A percentile compares a stretch with the other conserved stretches of the same genome.
phyloP scores from a whole-genome alignment of 2,113 vertebrate species.

The Mugil cephalus region DNA sequence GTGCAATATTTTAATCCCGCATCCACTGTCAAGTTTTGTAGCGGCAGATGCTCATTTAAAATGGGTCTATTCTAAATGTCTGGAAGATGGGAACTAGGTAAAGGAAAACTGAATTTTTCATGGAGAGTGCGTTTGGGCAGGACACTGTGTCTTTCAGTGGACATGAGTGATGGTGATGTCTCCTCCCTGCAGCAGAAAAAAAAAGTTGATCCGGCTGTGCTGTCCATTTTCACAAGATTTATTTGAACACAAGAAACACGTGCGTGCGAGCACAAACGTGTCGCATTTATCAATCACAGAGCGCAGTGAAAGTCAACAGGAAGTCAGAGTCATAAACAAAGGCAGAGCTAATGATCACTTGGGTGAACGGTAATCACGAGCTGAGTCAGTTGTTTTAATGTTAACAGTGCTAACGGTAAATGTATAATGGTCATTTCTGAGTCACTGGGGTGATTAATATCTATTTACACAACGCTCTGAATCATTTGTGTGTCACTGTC shows the following conservation, averaged over 20 bases:
- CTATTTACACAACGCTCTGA: neutral
- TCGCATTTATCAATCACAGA: neutral
- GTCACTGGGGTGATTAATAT: conserved; percentile 5
- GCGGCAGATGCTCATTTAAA: neutral
- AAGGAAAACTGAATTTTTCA: conserved; percentile 23
- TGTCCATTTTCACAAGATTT: conserved; percentile 29
- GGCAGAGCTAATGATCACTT: neutral
- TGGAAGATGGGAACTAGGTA: conserved; percentile 16
- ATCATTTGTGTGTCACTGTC: neutral
- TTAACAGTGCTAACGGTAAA: conserved; percentile 3
- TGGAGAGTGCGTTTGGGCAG: conserved; percentile 17
- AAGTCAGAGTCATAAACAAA: neutral
- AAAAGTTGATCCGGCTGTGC: conserved; percentile 1
- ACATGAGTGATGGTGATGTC: conserved; percentile 45
- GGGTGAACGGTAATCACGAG: neutral
- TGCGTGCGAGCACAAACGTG: neutral
- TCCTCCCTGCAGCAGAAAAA: conserved; percentile 15
- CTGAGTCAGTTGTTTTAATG: neutral
- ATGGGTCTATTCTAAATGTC: neutral
- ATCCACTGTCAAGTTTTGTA: neutral
- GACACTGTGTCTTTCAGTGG: conserved; percentile 11
- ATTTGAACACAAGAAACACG: conserved; percentile 26
- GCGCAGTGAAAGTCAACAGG: conserved; percentile 7
- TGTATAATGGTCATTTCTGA: neutral
- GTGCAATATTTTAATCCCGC: too few species aligned